Conservation (phyloP, 2,888 invertebrate genomes). For the Latrodectus hesperus region DNA sequence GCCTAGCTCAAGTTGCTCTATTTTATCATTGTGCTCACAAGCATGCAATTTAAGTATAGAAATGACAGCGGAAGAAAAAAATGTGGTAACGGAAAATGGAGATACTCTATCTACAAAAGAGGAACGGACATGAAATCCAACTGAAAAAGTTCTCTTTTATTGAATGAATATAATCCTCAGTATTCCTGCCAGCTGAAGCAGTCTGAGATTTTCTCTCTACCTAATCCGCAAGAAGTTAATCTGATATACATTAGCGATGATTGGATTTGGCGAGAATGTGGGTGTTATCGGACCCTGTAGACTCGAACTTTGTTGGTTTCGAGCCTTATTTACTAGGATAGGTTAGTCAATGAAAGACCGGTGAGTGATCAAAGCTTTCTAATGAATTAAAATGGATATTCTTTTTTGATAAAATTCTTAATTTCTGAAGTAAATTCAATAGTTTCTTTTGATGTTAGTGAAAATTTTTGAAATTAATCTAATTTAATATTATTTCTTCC, state of each 20-base stretch:
- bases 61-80: background rate
- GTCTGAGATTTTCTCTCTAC: background rate
- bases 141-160: background rate
- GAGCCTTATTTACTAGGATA: background rate
- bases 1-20: slow-evolving; percentile 6
- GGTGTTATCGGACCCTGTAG: background rate
- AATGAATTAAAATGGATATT: too few relatives aligned
- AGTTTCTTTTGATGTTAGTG: too few relatives aligned
- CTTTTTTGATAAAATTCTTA: too few relatives aligned
- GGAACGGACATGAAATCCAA: background rate
- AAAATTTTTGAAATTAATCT: too few relatives aligned
- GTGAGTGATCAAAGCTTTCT: too few relatives aligned
- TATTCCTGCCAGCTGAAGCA: slow-evolving; percentile 16
- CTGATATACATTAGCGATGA: slow-evolving; percentile 37
- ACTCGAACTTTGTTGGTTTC: background rate
- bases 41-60: background rate
- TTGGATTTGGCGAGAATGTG: slow-evolving; percentile 34
- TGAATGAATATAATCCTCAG: slow-evolving; percentile 22
- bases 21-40: slow-evolving; percentile 7
- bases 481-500: too few relatives aligned
- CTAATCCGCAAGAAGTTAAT: slow-evolving; percentile 40
- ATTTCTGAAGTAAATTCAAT: too few relatives aligned
- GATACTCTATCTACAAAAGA: background rate
- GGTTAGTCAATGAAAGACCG: background rate
- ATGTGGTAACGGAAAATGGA: background rate